Conservation (phyloP, 1,140 invertebrate species). For the Aphelinus atriplicis region DNA sequence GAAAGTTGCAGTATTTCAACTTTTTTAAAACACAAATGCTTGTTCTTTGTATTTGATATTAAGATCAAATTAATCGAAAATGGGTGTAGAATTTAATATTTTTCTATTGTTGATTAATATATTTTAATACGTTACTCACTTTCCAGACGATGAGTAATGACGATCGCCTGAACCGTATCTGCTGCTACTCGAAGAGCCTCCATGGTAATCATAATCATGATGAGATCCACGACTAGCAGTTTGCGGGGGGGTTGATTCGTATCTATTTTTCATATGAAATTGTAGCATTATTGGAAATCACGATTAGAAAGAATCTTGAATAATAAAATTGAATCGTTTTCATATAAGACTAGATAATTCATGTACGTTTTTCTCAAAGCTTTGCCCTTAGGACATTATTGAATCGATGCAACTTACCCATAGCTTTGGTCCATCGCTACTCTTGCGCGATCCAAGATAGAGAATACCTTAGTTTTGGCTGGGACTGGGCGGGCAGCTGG, state of each 20-base stretch:
- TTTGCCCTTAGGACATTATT: neutral
- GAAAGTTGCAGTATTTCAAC: no score
- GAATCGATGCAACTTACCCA: slow-evolving; percentile 60
- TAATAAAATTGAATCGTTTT: neutral
- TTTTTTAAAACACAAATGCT: no score
- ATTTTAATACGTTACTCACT: slow-evolving; percentile 44
- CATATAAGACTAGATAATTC: neutral
- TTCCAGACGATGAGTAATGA: slow-evolving; percentile 52
- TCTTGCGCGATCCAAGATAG: slow-evolving; percentile 82
- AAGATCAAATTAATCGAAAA: neutral
- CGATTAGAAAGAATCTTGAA: neutral
- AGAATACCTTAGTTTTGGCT: slow-evolving; percentile 82
- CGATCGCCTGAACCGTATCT: slow-evolving; percentile 52
- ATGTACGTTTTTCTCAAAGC: neutral
- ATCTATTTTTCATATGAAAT: slow-evolving; percentile 40
- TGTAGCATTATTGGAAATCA: no score
- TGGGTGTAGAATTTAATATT: neutral
- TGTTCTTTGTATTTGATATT: no score
- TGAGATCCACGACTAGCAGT: slow-evolving; percentile 51
- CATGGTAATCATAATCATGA: slow-evolving; percentile 57
- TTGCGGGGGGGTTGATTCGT: slow-evolving; percentile 52
- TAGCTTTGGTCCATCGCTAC: slow-evolving; percentile 82
- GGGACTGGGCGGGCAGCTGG: slow-evolving; percentile 68
- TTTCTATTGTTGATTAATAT: neutral
- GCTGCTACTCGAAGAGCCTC: slow-evolving; percentile 48